Conservation (phyloP, 2,888 invertebrate species). For the Ichneumon xanthorius region DNA sequence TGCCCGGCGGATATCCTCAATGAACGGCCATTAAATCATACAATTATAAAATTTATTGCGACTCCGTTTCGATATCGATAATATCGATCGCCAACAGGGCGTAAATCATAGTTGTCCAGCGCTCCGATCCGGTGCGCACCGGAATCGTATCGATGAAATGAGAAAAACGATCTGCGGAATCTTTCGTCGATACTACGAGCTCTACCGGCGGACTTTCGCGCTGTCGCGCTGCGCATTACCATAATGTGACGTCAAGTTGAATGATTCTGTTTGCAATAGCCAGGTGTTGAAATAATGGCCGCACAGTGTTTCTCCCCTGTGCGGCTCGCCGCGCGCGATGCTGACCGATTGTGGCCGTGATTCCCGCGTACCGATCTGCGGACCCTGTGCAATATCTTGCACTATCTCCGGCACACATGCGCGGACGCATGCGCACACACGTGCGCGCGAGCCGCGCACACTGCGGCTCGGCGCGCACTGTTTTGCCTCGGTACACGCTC, state of each 20-base stretch:
- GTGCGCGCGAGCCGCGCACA: conserved; percentile 17
- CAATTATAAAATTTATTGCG: not conserved
- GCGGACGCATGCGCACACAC: not conserved
- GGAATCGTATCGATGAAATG: conserved; percentile 14
- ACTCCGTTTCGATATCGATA: not conserved
- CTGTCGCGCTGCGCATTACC: conserved; percentile 6
- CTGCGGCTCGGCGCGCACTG: not conserved
- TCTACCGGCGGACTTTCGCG: conserved; percentile 1
- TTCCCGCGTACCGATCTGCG: not conserved
- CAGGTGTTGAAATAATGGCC: conserved; percentile 2
- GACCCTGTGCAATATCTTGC: conserved; percentile 27
- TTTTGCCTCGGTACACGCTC: conserved; percentile 43
- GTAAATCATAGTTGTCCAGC: conserved; percentile 5
- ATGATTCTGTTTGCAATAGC: not conserved
- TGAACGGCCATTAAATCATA: not conserved
- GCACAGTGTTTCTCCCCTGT: not conserved
- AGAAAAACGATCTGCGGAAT: conserved; percentile 27
- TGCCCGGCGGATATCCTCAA: not conserved
- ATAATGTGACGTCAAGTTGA: conserved; percentile 15
- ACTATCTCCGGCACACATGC: conserved; percentile 14
- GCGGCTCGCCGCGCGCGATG: conserved; percentile 44
- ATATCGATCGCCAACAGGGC: not conserved
- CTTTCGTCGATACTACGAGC: not conserved
- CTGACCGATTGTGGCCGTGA: conserved; percentile 36
- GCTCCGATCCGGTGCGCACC: conserved; percentile 1